Evolutionary conservation across 1,140 invertebrate genomes (phyloP).

Genomic region (Grapholita molesta): DNA sequence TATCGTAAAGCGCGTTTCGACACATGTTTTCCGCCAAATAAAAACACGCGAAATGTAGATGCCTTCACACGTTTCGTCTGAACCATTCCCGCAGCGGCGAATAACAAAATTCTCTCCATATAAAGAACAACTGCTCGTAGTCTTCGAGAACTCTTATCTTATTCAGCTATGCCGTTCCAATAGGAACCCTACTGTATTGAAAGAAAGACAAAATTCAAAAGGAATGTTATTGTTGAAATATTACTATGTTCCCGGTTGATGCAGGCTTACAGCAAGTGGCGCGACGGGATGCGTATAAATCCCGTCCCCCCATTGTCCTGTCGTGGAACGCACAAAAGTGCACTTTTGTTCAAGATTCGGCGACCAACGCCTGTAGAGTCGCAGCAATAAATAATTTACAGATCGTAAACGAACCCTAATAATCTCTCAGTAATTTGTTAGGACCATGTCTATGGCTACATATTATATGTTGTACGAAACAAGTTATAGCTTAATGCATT

Average conservation of each 20-base stretch:
- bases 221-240: neutral
- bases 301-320: slow-evolving; percentile 46
- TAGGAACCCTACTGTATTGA: neutral
- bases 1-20: slow-evolving; percentile 14
- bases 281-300: slow-evolving; percentile 48
- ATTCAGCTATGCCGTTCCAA: neutral
- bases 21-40: slow-evolving; percentile 16
- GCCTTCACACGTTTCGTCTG: slow-evolving; percentile 14
- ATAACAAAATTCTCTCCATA: slow-evolving; percentile 8
- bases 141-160: neutral
- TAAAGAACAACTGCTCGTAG: neutral
- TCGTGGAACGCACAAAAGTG: slow-evolving; percentile 38
- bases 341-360: slow-evolving; percentile 30
- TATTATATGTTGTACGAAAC: too few species aligned
- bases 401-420: neutral
- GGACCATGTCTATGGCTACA: too few species aligned
- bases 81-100: slow-evolving; percentile 3
- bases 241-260: neutral
- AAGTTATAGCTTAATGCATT: too few species aligned
- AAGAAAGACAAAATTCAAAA: neutral
- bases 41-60: neutral
- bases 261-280: slow-evolving; percentile 21
- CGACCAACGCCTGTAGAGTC: neutral
- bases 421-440: too few species aligned
- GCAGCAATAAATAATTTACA: neutral